Conservation (phyloP, 2,797 vertebrate species). For the Chromobotia macracanthus region DNA sequence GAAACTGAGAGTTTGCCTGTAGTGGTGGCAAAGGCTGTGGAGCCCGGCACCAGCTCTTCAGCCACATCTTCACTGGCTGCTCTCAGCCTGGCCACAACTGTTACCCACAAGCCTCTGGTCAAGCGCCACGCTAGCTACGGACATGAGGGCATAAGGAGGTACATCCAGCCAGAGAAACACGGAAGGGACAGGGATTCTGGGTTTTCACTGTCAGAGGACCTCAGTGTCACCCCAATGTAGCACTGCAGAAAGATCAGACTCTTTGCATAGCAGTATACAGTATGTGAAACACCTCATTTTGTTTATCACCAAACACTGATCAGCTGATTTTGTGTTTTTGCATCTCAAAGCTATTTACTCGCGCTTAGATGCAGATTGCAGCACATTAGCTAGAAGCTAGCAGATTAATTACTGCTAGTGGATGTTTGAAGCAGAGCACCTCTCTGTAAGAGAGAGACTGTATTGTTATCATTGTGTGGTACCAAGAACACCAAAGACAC, state of each 20-base stretch:
- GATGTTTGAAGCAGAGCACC: neutral
- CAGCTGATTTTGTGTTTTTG: neutral
- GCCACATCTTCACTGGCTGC: constrained; percentile 55
- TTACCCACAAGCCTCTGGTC: constrained; percentile 73
- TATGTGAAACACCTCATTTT: constrained; percentile 41
- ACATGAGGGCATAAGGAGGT: constrained; percentile 79
- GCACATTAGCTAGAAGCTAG: neutral
- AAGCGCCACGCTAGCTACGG: constrained; percentile 85
- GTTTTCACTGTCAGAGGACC: constrained; percentile 89
- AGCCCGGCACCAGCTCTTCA: constrained; percentile 61
- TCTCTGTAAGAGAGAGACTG: neutral
- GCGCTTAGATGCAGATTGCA: neutral
- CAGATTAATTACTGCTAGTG: constrained; percentile 3
- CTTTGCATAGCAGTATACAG: constrained; percentile 36
- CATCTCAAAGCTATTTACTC: constrained; percentile 24
- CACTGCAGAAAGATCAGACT: neutral
- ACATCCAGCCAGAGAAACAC: constrained; percentile 81
- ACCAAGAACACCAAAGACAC: constrained; percentile 22
- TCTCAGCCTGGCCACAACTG: constrained; percentile 61
- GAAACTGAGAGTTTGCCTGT: constrained; percentile 75
- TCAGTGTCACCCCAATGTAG: constrained; percentile 85
- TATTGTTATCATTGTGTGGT: neutral
- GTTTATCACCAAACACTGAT: constrained; percentile 22
- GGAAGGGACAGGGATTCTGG: constrained; percentile 87
- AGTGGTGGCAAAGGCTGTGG: constrained; percentile 66